Base-by-base conservation (phyloP, 2,797 vertebrate genomes). In the Mionectes olivaceus region DNA sequence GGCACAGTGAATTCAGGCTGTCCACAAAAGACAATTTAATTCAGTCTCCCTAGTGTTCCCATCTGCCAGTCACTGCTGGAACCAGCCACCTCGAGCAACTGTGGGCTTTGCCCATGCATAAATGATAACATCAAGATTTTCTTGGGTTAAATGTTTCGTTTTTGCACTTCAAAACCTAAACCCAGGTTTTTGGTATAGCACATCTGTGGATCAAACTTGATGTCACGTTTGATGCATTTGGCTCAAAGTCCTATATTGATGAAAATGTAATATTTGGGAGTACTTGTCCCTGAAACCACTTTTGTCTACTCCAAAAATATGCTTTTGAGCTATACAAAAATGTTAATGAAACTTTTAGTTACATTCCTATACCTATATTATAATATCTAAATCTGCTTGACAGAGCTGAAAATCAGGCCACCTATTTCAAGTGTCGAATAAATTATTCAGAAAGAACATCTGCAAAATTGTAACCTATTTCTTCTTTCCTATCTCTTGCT, bases 381-480 rank as follows among this genome's bases (percentile, higher is more conserved):
- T 19, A 41, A 70, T 56, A 77, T 23, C 55, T 76, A 88, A 93
- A 84, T 70, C 6, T 8, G 19, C 22, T 60, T 60, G 55, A 86
- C 65, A 59, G 61, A 75, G 39, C 43, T 90, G 76, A 84, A 93
- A 96, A 81, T 52, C 83, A 93, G 77, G 60, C 16, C 41, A 84
- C 25, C 47, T 77, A 82, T 73, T 74, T 82, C n/a, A 82, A 90
- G 37, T 46, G 68, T 61, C 79, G 82, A 89, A 84, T 64, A 89
- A 88, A 84, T 89, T 83, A 84, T 77, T 89, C 64, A 95, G 27
- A 68, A 22, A 47, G 19, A 94, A 64, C 57, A 85, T 77, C 64
- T 92, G 70, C 79, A 92, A 94, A 92, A 92, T 57, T 89, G 52
- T 74, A 90, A 68, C 52, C 64, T 60, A 49, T 74, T 94, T 84